Base-by-base conservation (phyloP, 2,888 invertebrate genomes). In the Beris chalybata region DNA sequence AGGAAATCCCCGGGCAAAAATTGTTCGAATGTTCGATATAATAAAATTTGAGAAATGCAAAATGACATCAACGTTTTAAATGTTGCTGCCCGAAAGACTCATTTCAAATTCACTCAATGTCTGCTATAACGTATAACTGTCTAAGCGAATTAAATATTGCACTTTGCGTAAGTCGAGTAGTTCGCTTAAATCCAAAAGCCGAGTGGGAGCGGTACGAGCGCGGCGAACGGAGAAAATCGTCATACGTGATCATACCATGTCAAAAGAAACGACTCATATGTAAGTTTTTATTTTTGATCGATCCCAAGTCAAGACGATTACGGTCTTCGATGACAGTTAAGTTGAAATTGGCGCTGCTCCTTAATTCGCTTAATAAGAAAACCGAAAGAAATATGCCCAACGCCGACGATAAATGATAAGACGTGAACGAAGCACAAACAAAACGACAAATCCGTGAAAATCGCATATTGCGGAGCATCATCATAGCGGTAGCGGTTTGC, bases 91-190 rank as follows among this genome's bases (percentile, higher is more conserved):
- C 11, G 50, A 52, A 29, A 43, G 50, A 9, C 50, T 65, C 65
- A 68, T 68, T 65, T 65, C 15, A 47, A 45, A 68, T 68, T 65
- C 68, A 65, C 50, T 43, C 32, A 53, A 38, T 50, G 65, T 68
- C 61, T 55, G 31, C 50, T 22, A 68, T 68, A 68, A 68, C 22
- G 56, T 22, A 68, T 68, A 68, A 68, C 68, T 68, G 68, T 68
- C 68, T 52, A 31, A 43, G 54, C 30, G 50, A 61, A 68, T 63
- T 57, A 68, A 66, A 65, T 68, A 68, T 68, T 68, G 57, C 65
- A 68, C 63, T 68, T 68, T 68, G 63, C 68, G 65, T 65, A 68
- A 65, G 59, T 22, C 29, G 38, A 43, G 64, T 57, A 57, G 58
- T 47, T 9, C 48, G 30, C 32, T 48, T 12, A 15, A 12, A 7